phyloP scores from a whole-genome alignment of 1,140 invertebrate genomes.

The Drosophila cardini region DNA sequence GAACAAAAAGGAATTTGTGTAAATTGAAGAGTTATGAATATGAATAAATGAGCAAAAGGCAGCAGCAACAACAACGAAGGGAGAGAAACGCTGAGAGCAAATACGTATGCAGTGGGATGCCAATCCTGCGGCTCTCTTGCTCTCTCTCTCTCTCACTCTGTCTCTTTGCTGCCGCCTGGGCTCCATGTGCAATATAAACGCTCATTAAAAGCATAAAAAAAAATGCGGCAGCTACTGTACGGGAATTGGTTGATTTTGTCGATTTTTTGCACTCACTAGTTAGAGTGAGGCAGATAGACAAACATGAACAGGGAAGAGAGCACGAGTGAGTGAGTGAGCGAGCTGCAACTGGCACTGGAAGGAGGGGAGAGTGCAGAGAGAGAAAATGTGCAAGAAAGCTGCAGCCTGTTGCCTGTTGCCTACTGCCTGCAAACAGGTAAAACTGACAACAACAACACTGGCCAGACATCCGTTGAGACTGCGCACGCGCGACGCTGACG shows the following conservation, averaged over 20 bases:
- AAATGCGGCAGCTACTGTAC: slow-evolving; percentile 75
- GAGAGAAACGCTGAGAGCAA: not conserved
- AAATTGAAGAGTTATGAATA: slow-evolving; percentile 29
- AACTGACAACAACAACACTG: slow-evolving; percentile 39
- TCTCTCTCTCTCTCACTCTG: not conserved
- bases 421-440: slow-evolving; percentile 73
- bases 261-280: slow-evolving; percentile 54
- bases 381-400: slow-evolving; percentile 63
- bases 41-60: slow-evolving; percentile 2
- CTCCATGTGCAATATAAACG: slow-evolving; percentile 70
- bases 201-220: slow-evolving; percentile 81
- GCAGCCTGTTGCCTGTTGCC: slow-evolving; percentile 40
- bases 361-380: slow-evolving; percentile 37
- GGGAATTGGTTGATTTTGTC: slow-evolving; percentile 78
- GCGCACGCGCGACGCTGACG: slow-evolving; percentile 74
- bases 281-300: slow-evolving; percentile 1
- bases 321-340: slow-evolving; percentile 12
- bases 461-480: slow-evolving; percentile 70
- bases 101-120: slow-evolving; percentile 14
- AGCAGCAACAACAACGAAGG: slow-evolving; percentile 11
- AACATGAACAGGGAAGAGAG: slow-evolving; percentile 18
- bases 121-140: slow-evolving; percentile 19
- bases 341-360: slow-evolving; percentile 15
- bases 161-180: slow-evolving; percentile 7
- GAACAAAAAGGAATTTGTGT: slow-evolving; percentile 24